These are phyloP conservation scores for Cercopithecus mona DNA, from an alignment of 2,113 vertebrate species.

Conservation along the genomic window DNA sequence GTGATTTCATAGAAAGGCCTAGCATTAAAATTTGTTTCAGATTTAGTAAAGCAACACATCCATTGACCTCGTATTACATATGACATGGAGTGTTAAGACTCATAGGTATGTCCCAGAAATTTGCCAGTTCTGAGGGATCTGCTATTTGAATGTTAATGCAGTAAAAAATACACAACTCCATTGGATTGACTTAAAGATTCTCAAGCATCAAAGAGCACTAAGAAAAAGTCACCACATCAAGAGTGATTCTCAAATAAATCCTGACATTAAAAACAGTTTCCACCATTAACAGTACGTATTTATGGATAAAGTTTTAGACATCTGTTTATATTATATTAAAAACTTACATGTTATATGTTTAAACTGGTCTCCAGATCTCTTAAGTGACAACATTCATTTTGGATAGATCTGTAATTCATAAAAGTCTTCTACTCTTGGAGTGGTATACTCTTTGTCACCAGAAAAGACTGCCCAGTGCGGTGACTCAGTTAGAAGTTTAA, in stretches of 20 bases:
- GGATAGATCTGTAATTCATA: neutral
- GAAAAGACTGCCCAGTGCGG: neutral
- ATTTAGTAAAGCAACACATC: neutral
- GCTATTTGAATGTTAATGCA: neutral
- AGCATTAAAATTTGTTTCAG: neutral
- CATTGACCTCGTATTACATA: neutral
- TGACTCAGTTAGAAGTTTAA: neutral
- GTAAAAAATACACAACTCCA: no score
- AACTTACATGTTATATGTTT: neutral
- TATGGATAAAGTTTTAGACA: neutral
- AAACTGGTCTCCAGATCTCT: neutral
- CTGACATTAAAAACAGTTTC: neutral
- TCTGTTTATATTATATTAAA: neutral
- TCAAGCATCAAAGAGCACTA: neutral
- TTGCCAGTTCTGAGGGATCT: neutral
- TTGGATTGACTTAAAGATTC: neutral
- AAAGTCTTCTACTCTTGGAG: neutral
- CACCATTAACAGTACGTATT: neutral
- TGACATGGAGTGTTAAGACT: neutral
- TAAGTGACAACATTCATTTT: neutral
- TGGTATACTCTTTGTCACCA: neutral
- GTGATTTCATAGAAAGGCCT: neutral
- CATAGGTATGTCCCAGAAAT: neutral
- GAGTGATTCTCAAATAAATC: slow-evolving; percentile 19
- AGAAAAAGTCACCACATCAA: neutral